phyloP scores from a whole-genome alignment of 2,113 vertebrate species.

The Gnathonemus longibarbis region DNA sequence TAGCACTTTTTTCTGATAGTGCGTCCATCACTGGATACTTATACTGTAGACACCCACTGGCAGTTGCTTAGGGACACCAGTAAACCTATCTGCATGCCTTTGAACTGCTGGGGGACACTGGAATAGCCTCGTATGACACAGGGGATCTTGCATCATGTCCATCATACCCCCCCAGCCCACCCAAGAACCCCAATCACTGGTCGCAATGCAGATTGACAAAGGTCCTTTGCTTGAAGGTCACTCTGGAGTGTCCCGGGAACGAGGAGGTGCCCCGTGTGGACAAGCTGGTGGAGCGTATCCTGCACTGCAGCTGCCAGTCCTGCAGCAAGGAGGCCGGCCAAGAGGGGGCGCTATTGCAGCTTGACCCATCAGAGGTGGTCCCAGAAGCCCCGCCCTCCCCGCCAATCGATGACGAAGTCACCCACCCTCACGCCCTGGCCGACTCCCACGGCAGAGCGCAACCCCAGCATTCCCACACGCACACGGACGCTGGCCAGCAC shows the following conservation, averaged over 20 bases:
- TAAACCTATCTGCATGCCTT: background rate
- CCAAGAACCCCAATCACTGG: background rate
- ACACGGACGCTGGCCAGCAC: slow-evolving; percentile 5
- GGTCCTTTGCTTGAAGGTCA: slow-evolving; percentile 64
- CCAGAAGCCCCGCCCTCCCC: slow-evolving; percentile 45
- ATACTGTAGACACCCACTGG: background rate
- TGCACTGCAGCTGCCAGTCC: slow-evolving; percentile 93
- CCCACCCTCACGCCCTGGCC: slow-evolving; percentile 39
- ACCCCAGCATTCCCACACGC: slow-evolving; percentile 43
- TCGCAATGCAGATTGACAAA: background rate
- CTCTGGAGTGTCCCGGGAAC: slow-evolving; percentile 79
- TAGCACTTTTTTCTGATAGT: background rate
- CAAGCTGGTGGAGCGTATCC: slow-evolving; percentile 91
- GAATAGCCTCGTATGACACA: background rate
- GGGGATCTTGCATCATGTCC: background rate
- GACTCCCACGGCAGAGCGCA: slow-evolving; percentile 36
- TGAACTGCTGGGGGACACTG: background rate
- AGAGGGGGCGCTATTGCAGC: slow-evolving; percentile 79
- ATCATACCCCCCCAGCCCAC: background rate
- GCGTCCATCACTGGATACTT: background rate
- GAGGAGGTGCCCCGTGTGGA: slow-evolving; percentile 82
- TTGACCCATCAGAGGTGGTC: slow-evolving; percentile 74
- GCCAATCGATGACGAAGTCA: slow-evolving; percentile 46
- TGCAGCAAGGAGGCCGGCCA: slow-evolving; percentile 83
- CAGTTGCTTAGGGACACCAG: background rate